Base-by-base conservation (phyloP, 2,888 invertebrate genomes). In the Cosmia trapezina region DNA sequence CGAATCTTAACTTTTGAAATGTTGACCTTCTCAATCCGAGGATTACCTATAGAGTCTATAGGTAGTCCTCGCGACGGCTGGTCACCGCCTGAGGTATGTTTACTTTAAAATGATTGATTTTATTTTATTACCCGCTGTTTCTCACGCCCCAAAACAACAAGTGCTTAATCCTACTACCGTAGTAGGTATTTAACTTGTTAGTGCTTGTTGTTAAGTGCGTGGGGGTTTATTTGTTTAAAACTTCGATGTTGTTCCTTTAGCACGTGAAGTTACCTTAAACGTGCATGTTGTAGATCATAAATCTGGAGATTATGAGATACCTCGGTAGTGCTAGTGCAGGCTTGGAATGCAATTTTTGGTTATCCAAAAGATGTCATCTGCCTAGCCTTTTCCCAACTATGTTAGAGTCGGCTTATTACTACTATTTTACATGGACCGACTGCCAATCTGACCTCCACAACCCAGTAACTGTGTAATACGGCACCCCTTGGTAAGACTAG, bases 111-210 rank as follows among this genome's bases (percentile, higher is more conserved):
- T 45, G 17, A 1, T 3, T 19, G 37, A 54, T 47, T 76, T 66
- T 7, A 47, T 54, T 54, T 54, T 5, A 63, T 14, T 67, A 33
- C 47, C 51, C 80, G 84, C 84, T 66, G 63, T 60, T 70, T 72
- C 22, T 14, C 22, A 56, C 70, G 82, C 84, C 69, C 69, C 76
- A 53, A 61, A 64, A 78, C 59, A 67, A 63, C 59, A 62, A 64
- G 66, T 71, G 64, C 69, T 68, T 73, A 60, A 68, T 75, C 53
- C 64, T 77, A 66, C 72, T 73, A 64, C 57, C 7, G 45, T 64
- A 73, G 71, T 60, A 33, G 33, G 33, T n/a, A n/a, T 83, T 81
- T 83, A 78, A 86, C 76, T 84, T 78, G 65, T 76, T 78, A 70
- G 76, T 56, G 66, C 73, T 65, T 33, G 70, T 71, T 73, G 67